Conservation (phyloP, 1,140 invertebrate species). For the Drosophila seguyi region DNA sequence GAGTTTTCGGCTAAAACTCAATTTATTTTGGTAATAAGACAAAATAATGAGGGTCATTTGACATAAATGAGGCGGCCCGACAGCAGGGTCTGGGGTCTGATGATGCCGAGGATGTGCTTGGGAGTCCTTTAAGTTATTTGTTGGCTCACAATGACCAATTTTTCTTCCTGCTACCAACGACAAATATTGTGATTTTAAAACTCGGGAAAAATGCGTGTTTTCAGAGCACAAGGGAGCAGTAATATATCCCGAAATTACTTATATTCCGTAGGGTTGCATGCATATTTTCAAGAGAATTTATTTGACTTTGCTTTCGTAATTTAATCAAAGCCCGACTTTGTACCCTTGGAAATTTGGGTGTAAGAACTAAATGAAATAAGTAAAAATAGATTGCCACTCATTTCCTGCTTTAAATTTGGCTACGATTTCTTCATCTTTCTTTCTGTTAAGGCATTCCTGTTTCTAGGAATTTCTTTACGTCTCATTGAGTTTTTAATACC, state of each 20-base stretch:
- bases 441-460: no score
- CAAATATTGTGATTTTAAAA: conserved; percentile 47
- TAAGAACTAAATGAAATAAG: neutral
- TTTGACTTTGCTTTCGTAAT: neutral
- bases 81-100: neutral
- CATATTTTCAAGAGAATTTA: neutral
- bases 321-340: neutral
- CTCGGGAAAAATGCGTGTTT: conserved; percentile 36
- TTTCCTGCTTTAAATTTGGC: neutral
- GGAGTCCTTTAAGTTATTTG: conserved; percentile 69
- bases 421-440: neutral
- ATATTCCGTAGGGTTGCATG: neutral
- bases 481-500: conserved; percentile 1
- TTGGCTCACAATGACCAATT: conserved; percentile 71
- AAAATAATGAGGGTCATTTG: conserved; percentile 82
- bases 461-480: neutral
- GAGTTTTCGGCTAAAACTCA: conserved; percentile 77
- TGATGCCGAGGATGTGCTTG: conserved; percentile 16
- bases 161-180: conserved; percentile 36
- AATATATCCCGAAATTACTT: neutral
- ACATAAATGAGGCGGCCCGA: conserved; percentile 66
- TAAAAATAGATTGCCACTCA: neutral
- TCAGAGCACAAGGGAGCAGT: neutral
- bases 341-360: neutral
- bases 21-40: conserved; percentile 81